Evolutionary conservation across 1,140 invertebrate species (phyloP).

Genomic region (Neoseiulus cucumeris): DNA sequence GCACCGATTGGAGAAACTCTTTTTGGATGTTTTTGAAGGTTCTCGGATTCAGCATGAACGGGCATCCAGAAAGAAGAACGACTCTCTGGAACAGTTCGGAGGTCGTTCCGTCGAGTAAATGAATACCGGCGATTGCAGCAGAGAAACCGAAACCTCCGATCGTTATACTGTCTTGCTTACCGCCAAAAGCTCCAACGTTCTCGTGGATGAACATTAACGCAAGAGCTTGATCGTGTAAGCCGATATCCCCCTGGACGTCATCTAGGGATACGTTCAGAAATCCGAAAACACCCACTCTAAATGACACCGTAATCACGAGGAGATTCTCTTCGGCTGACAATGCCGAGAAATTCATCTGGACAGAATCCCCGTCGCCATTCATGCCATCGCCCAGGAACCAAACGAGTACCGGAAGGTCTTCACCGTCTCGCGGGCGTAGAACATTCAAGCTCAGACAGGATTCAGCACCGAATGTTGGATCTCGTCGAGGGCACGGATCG

Average conservation of each 20-base stretch:
- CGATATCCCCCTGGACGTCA: constrained; percentile 15
- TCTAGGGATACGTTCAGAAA: constrained; percentile 16
- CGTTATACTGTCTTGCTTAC: constrained; percentile 27
- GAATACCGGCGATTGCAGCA: neutral
- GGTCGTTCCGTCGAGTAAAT: neutral
- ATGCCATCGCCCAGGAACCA: constrained; percentile 56
- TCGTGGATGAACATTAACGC: constrained; percentile 23
- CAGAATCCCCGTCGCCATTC: constrained; percentile 25
- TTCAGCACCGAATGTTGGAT: constrained; percentile 43
- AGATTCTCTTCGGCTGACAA: neutral
- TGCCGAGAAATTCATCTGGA: neutral
- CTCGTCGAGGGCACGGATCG: constrained; percentile 15
- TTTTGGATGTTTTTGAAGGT: neutral
- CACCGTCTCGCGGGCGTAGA: constrained; percentile 45
- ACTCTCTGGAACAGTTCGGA: neutral
- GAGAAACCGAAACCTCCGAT: constrained; percentile 18
- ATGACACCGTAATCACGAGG: neutral
- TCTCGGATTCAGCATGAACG: neutral
- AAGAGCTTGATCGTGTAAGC: constrained; percentile 20
- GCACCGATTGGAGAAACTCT: neutral
- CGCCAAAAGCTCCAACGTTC: constrained; percentile 25
- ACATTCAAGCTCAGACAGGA: constrained; percentile 83
- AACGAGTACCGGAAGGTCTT: constrained; percentile 45
- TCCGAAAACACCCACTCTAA: constrained; percentile 17
- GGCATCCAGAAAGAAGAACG: neutral